A percentile compares a stretch with the other conserved stretches of the same genome.
Evolutionary conservation across 2,113 vertebrate species (phyloP).

Genomic region (Dasyprocta punctata): DNA sequence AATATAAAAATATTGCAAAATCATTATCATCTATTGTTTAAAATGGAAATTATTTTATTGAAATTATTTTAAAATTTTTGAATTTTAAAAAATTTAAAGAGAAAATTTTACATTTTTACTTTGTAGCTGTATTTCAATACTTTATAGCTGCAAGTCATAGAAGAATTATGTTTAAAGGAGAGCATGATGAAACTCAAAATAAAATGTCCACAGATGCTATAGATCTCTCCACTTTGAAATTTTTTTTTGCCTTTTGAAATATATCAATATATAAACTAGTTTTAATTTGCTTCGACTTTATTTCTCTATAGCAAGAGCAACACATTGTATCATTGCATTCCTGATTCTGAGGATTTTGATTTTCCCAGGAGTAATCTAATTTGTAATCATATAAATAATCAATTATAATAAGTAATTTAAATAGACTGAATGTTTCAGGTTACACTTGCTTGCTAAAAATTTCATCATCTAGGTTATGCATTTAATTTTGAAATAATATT

Average conservation of each 20-base stretch:
- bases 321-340: neutral
- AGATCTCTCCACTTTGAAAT: neutral
- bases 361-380: neutral
- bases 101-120: neutral
- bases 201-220: neutral
- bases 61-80: neutral
- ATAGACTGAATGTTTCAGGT: neutral
- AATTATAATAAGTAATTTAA: neutral
- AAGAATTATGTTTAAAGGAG: neutral
- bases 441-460: neutral
- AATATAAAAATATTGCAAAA: neutral
- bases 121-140: neutral
- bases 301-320: neutral
- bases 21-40: neutral
- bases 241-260: neutral
- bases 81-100: slow-evolving; percentile 2
- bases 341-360: neutral
- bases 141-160: neutral
- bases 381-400: neutral
- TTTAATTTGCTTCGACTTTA: neutral
- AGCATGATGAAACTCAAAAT: neutral
- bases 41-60: neutral
- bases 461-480: neutral
- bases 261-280: neutral
- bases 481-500: slow-evolving; percentile 1